Percentiles rank a stretch among this genome's conserved stretches.
These are phyloP conservation scores for Cephalopachus bancanus DNA, from an alignment of 2,797 vertebrate species.

Conservation along the genomic window DNA sequence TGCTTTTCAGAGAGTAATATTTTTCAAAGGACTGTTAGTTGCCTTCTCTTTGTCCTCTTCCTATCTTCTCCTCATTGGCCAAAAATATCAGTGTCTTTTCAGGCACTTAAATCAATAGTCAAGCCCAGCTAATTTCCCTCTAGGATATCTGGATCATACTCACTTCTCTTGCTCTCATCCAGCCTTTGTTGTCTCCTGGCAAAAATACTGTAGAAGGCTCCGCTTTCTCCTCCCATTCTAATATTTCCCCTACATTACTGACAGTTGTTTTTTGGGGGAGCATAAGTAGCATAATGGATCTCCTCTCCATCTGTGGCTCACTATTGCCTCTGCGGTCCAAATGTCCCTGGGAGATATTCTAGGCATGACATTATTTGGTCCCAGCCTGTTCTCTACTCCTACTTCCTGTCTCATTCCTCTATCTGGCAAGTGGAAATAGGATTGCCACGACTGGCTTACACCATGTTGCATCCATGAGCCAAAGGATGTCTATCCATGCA, in stretches of 20 bases:
- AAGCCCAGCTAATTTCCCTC: background rate
- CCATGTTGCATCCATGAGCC: background rate
- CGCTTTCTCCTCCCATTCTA: background rate
- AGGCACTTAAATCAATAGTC: background rate
- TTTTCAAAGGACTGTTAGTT: conserved; percentile 37
- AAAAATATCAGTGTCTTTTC: background rate
- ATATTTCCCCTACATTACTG: background rate
- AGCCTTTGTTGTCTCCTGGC: background rate
- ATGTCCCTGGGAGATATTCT: background rate
- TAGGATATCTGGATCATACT: background rate
- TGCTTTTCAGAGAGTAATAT: background rate
- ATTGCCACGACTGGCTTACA: background rate
- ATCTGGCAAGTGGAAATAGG: background rate
- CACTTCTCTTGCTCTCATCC: background rate
- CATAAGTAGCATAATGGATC: background rate
- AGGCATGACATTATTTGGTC: background rate
- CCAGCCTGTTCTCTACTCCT: background rate
- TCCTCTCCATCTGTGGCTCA: background rate
- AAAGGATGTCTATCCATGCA: background rate
- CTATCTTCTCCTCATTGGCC: background rate
- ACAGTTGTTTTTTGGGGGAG: background rate
- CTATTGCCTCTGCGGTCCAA: background rate
- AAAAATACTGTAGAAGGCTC: background rate
- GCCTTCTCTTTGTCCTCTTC: background rate
- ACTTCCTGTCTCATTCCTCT: background rate